Conservation (phyloP, 2,797 vertebrate species). For the Petrocephalus sullivani region DNA sequence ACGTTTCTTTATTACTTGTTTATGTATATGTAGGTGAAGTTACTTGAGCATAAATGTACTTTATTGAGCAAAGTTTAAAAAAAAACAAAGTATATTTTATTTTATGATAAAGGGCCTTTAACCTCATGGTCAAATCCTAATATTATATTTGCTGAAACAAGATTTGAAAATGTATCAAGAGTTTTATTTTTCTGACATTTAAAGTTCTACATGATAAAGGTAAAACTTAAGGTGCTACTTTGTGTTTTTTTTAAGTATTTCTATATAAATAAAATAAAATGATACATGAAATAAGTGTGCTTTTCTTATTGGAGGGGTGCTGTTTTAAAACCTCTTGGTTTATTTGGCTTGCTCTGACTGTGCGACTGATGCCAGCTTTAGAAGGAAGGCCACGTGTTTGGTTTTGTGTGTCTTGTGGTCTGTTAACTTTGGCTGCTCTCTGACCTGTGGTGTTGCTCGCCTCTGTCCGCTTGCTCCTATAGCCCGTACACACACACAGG, state of each 20-base stretch:
- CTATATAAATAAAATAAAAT: constrained; percentile 97
- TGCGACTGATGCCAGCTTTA: neutral
- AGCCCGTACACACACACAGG: neutral
- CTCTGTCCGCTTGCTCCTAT: constrained; percentile 15
- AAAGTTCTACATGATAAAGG: constrained; percentile 99
- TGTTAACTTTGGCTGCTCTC: constrained; percentile 11
- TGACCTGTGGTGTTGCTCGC: constrained; percentile 18
- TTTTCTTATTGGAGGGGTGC: constrained; percentile 34
- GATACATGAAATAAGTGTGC: constrained; percentile 71
- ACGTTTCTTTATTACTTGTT: constrained; percentile 99
- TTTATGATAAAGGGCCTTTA: constrained; percentile 99
- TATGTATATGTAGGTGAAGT: constrained; percentile 99
- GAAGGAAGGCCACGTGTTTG: neutral
- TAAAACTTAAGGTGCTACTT: constrained; percentile 99
- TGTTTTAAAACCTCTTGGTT: neutral
- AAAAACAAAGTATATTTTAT: constrained; percentile 99
- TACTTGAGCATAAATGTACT: constrained; percentile 99
- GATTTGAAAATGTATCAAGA: constrained; percentile 99
- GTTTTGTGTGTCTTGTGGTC: neutral
- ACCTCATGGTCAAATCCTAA: constrained; percentile 99
- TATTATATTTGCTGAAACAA: constrained; percentile 99
- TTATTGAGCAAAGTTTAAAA: constrained; percentile 99
- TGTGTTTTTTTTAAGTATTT: constrained; percentile 99
- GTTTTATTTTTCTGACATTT: constrained; percentile 99
- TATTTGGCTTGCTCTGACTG: neutral